These are phyloP conservation scores for Ctenodactylus gundi DNA, from an alignment of 2,113 vertebrate species.

Conservation along the genomic window DNA sequence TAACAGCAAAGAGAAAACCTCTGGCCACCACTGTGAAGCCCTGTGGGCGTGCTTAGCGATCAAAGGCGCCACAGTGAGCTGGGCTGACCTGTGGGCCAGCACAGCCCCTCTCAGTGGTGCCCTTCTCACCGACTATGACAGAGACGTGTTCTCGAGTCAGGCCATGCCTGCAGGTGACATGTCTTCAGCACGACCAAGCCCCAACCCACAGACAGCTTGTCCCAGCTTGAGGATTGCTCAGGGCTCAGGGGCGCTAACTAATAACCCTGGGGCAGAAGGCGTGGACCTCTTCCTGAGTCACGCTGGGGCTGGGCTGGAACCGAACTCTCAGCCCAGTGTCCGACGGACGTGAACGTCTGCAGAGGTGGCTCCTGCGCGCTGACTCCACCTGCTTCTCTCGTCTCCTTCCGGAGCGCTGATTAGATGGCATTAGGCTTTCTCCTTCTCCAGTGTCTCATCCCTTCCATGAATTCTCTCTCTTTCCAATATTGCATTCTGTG, in stretches of 20 bases:
- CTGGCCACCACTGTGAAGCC: background rate
- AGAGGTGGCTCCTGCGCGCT: background rate
- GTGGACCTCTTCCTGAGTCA: background rate
- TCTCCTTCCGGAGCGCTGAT: background rate
- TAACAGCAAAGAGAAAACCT: background rate
- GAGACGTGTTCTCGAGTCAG: background rate
- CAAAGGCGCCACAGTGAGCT: background rate
- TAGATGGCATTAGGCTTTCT: accelerated
- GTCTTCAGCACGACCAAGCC: background rate
- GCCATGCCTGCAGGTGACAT: too few relatives aligned
- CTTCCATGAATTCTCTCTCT: background rate
- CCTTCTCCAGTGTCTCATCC: background rate
- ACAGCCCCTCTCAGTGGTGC: background rate
- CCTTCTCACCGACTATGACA: background rate
- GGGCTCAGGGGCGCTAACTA: background rate
- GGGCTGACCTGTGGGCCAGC: background rate
- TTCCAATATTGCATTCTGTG: background rate
- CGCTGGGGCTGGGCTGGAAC: background rate
- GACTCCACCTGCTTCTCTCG: background rate
- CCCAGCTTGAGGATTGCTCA: background rate
- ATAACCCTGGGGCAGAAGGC: background rate
- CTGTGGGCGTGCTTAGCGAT: background rate
- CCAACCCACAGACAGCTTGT: background rate
- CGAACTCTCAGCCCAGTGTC: background rate
- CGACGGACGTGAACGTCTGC: background rate